Percentiles rank a stretch among this genome's conserved stretches.
phyloP scores from a whole-genome alignment of 2,888 invertebrate genomes.

The Crepidodera aurea region DNA sequence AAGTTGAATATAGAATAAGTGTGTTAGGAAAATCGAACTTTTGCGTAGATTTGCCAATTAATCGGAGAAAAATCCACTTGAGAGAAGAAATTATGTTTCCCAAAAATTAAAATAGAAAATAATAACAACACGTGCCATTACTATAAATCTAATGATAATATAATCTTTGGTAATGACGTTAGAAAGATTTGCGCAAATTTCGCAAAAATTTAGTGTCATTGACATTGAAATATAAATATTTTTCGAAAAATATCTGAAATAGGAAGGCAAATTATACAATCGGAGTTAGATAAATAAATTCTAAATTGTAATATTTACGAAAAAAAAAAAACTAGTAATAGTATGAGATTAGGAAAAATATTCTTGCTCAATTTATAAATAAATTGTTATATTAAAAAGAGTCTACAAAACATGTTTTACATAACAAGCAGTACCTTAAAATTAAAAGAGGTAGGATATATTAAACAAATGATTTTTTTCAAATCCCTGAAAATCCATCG shows the following conservation, averaged over 20 bases:
- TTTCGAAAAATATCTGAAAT: slow-evolving; percentile 14
- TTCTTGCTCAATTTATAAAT: not conserved
- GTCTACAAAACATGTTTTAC: too few species aligned
- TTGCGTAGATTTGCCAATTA: too few species aligned
- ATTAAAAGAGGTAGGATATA: too few species aligned
- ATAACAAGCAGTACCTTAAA: too few species aligned
- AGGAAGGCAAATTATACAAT: not conserved
- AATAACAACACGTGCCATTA: slow-evolving; percentile 15
- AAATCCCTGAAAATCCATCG: too few species aligned
- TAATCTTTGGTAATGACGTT: slow-evolving; percentile 10
- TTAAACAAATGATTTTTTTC: too few species aligned
- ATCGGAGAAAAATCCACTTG: too few species aligned
- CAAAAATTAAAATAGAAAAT: slow-evolving; percentile 14
- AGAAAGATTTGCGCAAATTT: slow-evolving; percentile 2
- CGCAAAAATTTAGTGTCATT: slow-evolving; percentile 16
- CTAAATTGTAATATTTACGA: not conserved
- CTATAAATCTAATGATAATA: not conserved
- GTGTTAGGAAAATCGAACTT: too few species aligned
- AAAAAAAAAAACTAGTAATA: slow-evolving; percentile 4
- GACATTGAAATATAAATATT: slow-evolving; percentile 22
- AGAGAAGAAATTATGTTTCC: too few species aligned
- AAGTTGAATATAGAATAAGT: too few species aligned
- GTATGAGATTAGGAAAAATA: not conserved
- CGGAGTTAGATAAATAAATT: not conserved
- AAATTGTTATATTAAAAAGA: too few species aligned